Evolutionary conservation across 2,113 vertebrate species (phyloP), one percentile per base, ranked within the genome.

Genomic region (Ochotona curzoniae): DNA sequence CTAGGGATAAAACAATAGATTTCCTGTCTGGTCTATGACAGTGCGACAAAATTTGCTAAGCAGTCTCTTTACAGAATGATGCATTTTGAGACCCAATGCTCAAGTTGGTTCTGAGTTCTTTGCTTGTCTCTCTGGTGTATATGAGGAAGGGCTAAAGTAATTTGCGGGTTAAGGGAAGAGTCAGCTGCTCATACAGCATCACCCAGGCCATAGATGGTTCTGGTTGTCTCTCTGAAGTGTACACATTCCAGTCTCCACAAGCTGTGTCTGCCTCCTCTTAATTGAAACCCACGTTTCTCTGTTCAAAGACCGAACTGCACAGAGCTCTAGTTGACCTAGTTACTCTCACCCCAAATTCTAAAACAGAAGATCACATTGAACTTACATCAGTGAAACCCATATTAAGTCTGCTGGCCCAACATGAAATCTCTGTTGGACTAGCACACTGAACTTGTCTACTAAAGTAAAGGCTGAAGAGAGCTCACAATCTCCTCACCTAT

Each of bases 371-470:
- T 8, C 63, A 30, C 7, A 26, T 81, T 76, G 20, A 2, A 30
- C 60, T 81, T 69, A 11, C 7, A 26, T 8, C 8, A 30, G 12
- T 8, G 71, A 60, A 60, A 32, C 60, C 49, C 54, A 18, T 0
- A 4, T 25, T 4, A 61, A 8, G 23, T 49, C 25, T 64, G 8
- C 14, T 69, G 69, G 14, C 25, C 73, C 32, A 21, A 8, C 21
- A 5, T 4, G 2, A 4, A 7, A 1, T 13, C 30, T 13, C 30
- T 57, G 17, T 10, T 1, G 28, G 5, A 44, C 12, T 2, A 0
- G 51, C 21, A 32, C 12, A 5, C 7, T 61, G 71, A 64, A 44
- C 30, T 20, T 13, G 21, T 3, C 30, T 57, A 44, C 1, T 12
- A 21, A 14, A 28, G 1, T 2, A 12, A 0, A 4, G 0, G 28